A percentile compares a stretch with the other conserved stretches of the same genome.
Evolutionary conservation across 1,140 invertebrate species (phyloP).

Genomic region (Rhopalosiphum padi): DNA sequence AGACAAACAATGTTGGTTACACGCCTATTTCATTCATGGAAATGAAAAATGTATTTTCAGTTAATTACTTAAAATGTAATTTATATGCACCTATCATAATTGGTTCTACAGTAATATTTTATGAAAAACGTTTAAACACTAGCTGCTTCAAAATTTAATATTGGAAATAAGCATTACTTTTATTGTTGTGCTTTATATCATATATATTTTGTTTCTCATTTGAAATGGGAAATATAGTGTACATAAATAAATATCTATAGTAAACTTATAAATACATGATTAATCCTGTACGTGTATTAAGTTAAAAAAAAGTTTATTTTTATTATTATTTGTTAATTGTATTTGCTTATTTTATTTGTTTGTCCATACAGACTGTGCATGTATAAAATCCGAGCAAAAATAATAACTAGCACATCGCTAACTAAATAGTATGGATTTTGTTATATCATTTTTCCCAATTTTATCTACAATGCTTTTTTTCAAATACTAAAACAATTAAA

Average conservation of each 20-base stretch:
- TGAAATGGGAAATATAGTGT: not conserved
- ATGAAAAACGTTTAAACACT: not conserved
- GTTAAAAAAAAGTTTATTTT: not conserved
- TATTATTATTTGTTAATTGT: not conserved
- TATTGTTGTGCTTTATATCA: not conserved
- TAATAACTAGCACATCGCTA: not conserved
- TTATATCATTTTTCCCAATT: not conserved
- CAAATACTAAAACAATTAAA: too few relatives aligned
- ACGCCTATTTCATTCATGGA: not conserved
- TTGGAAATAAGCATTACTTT: not conserved
- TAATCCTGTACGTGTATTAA: not conserved
- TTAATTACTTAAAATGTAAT: not conserved
- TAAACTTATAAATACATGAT: not conserved
- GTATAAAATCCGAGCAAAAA: not conserved
- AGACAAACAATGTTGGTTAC: not conserved
- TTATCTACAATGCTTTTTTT: not conserved
- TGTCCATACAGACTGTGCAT: not conserved
- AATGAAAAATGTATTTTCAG: not conserved
- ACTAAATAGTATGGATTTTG: not conserved
- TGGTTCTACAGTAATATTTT: not conserved
- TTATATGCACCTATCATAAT: not conserved
- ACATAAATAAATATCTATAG: too few relatives aligned
- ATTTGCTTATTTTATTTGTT: not conserved
- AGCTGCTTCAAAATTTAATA: not conserved
- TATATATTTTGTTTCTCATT: not conserved